These are phyloP conservation scores for Orchesella flavescens DNA, from an alignment of 2,888 invertebrate genomes.

Conservation along the genomic window DNA sequence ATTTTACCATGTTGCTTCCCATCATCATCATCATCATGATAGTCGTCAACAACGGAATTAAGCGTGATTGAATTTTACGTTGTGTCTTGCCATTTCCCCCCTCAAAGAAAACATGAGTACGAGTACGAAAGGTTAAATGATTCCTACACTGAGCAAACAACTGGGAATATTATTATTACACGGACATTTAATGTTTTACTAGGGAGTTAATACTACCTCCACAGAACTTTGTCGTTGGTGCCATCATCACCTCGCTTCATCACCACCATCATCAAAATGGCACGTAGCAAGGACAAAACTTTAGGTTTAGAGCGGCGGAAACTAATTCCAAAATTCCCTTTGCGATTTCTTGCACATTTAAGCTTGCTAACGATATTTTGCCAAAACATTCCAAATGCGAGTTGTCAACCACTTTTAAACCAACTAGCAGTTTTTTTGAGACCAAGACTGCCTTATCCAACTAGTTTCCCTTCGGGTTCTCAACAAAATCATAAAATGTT, in stretches of 20 bases:
- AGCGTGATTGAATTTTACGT: constrained; percentile 8
- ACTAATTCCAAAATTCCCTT: constrained; percentile 1
- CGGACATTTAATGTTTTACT: neutral
- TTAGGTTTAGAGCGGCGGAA: neutral
- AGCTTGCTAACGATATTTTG: constrained; percentile 12
- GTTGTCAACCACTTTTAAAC: constrained; percentile 68
- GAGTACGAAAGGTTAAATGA: neutral
- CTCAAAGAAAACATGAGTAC: neutral
- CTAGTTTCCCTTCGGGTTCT: constrained; percentile 61
- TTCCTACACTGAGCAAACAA: neutral
- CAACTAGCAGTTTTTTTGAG: constrained; percentile 71
- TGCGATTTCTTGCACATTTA: constrained; percentile 7
- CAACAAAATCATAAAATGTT: constrained; percentile 26
- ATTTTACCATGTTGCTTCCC: neutral
- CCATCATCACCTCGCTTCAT: too few species aligned
- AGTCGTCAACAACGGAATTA: neutral
- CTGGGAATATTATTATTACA: neutral
- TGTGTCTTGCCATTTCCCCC: neutral
- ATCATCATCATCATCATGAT: neutral
- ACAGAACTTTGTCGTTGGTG: constrained; percentile 1
- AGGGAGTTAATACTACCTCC: neutral
- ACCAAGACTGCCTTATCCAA: constrained; percentile 69
- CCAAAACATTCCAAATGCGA: constrained; percentile 33
- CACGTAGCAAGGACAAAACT: constrained; percentile 5
- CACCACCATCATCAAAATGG: constrained; percentile 22